These are phyloP conservation scores for Colletes gigas DNA, from an alignment of 1,140 invertebrate genomes.

Conservation along the genomic window DNA sequence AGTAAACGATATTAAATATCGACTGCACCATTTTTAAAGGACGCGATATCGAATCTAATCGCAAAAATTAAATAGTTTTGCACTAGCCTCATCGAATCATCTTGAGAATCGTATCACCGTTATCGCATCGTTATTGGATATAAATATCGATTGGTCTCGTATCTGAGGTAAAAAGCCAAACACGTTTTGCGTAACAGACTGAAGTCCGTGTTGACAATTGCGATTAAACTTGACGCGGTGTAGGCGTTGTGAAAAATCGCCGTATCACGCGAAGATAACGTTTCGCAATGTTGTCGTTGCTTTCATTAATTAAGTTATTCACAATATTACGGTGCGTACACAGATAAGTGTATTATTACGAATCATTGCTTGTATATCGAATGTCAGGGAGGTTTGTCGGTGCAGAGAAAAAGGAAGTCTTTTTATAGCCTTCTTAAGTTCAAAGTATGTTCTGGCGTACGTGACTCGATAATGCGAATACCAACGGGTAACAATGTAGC, in stretches of 20 bases:
- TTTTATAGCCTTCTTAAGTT: neutral
- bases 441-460: conserved; percentile 16
- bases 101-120: neutral
- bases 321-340: neutral
- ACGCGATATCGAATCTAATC: too few relatives aligned
- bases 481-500: neutral
- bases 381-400: neutral
- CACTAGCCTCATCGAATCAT: neutral
- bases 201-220: conserved; percentile 11
- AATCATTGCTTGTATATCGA: too few relatives aligned
- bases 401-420: neutral
- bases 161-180: neutral
- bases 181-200: too few relatives aligned
- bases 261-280: neutral
- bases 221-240: neutral
- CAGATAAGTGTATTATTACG: neutral
- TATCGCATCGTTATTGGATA: neutral
- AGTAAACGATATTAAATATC: too few relatives aligned
- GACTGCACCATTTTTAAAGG: too few relatives aligned
- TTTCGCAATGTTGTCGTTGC: neutral
- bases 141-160: neutral
- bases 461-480: neutral
- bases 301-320: neutral
- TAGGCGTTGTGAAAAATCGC: neutral
- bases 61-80: too few relatives aligned